Evolutionary conservation across 1,140 invertebrate species (phyloP), one percentile per base, ranked within the genome.

Genomic region (Rhagoletis zephyria): DNA sequence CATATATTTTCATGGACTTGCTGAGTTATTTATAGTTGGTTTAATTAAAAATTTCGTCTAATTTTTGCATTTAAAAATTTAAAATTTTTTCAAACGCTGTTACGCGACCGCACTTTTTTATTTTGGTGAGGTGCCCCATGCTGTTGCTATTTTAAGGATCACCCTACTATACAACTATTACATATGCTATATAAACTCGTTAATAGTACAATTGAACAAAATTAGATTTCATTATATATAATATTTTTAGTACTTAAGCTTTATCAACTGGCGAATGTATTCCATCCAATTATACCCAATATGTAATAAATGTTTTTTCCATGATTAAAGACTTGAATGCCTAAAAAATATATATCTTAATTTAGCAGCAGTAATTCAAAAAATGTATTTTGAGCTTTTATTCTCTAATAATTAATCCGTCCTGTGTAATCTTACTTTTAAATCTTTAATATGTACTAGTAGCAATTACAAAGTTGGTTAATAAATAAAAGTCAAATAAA

Each of bases 401-500:
- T 74, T 48, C 45, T 74, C 42, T 45, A 74, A 67, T 65, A 42
- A 67, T 40, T 12, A 12, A 64, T 64, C n/a, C 40, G 4, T 42
- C 40, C 40, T 12, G 3, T 67, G 30, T 30, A 42, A 14, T 74
- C 12, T 48, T 48, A 74, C 4, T 51, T 74, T 1, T 74, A 74
- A 74, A 40, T 74, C 7, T 45, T 4, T 16, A 40, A 74, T 16
- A 45, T 45, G 14, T 70, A 70, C 40, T 40, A 12, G 42, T 3
- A 45, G 67, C 14, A 70, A 45, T 70, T 14, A 5, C 16, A 7
- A 74, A 16, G 14, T 48, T 74, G 5, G 4, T 48, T 74, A 0
- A 48, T 4, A n/a, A 74, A 74, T 74, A 74, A 42, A 74, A 74
- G 70, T 74, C 70, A 74, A 74, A 74, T 74, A 48, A 16, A 45